These are phyloP conservation scores for Zootoca vivipara DNA, from an alignment of 2,113 vertebrate species.

Conservation along the genomic window DNA sequence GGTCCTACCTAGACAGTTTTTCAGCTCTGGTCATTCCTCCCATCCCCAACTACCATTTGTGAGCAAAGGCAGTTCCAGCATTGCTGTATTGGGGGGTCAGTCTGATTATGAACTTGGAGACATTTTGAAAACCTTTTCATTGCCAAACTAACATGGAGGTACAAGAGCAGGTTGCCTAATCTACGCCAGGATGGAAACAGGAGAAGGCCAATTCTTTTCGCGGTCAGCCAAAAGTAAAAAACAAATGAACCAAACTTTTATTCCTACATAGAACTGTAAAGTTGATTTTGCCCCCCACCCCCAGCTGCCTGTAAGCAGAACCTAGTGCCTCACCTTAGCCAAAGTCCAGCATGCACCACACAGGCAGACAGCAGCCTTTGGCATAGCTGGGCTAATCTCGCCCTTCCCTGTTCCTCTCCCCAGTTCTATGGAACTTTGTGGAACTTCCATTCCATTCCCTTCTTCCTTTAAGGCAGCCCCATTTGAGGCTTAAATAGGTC, in stretches of 20 bases:
- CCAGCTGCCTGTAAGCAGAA: background rate
- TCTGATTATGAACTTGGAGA: background rate
- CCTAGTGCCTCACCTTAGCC: background rate
- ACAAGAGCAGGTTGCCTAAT: too few species aligned
- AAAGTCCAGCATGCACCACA: background rate
- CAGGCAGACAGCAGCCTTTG: too few species aligned
- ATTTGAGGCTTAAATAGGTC: background rate
- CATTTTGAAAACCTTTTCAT: background rate
- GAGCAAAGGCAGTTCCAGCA: background rate
- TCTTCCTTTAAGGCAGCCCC: background rate
- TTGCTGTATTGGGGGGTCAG: background rate
- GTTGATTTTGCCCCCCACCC: too few species aligned
- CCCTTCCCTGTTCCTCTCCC: background rate
- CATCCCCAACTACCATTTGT: background rate
- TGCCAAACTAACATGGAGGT: background rate
- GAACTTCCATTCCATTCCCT: background rate
- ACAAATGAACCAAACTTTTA: too few species aligned
- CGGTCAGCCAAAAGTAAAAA: background rate
- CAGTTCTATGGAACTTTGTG: background rate
- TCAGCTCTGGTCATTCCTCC: background rate
- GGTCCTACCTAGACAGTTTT: background rate
- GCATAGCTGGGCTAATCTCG: background rate
- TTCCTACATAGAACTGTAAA: too few species aligned
- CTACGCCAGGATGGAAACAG: background rate
- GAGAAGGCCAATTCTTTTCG: too few species aligned